Evolutionary conservation across 2,113 vertebrate genomes (phyloP), one percentile per base, ranked within the genome.

Genomic region (Aldabrachelys gigantea): DNA sequence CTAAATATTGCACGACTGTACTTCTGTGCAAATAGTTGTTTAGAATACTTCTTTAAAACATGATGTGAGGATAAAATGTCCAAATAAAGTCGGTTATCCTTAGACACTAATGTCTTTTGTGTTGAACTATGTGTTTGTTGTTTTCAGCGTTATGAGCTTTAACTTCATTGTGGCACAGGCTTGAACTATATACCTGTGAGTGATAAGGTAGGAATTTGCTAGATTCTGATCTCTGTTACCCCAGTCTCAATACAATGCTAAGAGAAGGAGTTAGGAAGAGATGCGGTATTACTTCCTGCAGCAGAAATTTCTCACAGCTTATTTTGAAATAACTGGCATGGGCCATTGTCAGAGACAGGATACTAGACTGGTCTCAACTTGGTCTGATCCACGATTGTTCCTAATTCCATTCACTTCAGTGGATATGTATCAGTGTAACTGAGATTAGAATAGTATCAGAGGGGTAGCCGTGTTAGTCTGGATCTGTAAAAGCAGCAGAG

Each of bases 291-390:
- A 11, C 59, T 78, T 88, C 38, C 13, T 79, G 11, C 5, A 1
- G 1, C 1, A 17, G 84, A 24, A 5, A 0, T 53, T 94, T 95
- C 17, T 89, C 52, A 56, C 7, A 25, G 12, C 12, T 24, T 76
- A 12, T 22, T 93, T 87, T 35, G 31, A 3, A 57, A 5, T 31
- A 27, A 80, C 47, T 52, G 22, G n/a, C 14, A 78, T 27, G 12
- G 41, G 41, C 3, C 3, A 2, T 16, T 78, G 1, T 57, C 69
- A 65, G 27, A 69, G 4, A n/a, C 0, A 10, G 62, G 4, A 57
- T 89, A 92, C 80, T 54, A 16, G 16, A 76, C 91, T 86, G 88
- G 38, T 88, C 90, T n/a, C 72, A 31, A 75, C 27, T 49, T 5
- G 8, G 2, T 59, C 27, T 89, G 19, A 89, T 87, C 86, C 5